Percentiles rank a stretch among this genome's conserved stretches.
These are phyloP conservation scores for Drosophila tristis DNA, from an alignment of 1,140 invertebrate species.

Conservation along the genomic window DNA sequence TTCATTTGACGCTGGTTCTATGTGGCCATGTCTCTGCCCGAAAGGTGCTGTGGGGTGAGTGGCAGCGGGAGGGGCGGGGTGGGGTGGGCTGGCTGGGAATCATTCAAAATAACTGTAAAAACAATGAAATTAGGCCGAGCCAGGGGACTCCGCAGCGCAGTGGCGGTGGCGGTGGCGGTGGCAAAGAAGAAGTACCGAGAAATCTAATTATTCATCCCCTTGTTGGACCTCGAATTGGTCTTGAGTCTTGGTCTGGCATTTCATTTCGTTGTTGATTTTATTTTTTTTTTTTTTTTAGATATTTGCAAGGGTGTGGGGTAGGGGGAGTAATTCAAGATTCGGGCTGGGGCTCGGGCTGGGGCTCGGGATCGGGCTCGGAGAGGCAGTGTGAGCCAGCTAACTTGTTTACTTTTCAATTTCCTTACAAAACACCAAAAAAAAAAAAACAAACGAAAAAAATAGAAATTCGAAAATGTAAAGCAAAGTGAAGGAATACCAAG, in stretches of 20 bases:
- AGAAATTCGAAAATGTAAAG: not conserved
- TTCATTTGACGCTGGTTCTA: conserved; percentile 44
- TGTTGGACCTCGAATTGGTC: conserved; percentile 47
- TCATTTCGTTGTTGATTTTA: conserved; percentile 22
- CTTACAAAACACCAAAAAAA: not conserved
- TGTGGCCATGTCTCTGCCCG: conserved; percentile 10
- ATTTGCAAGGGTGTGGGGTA: conserved; percentile 9
- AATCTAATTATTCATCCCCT: conserved; percentile 84
- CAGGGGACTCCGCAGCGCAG: conserved; percentile 6
- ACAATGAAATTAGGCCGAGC: conserved; percentile 80
- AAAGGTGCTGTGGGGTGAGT: conserved; percentile 14
- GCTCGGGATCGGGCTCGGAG: too few species aligned
- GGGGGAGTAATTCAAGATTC: conserved; percentile 16
- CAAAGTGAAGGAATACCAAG: not conserved
- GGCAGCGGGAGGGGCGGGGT: not conserved
- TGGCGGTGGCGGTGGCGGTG: too few species aligned
- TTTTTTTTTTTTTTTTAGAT: conserved; percentile 21
- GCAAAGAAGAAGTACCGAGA: conserved; percentile 54
- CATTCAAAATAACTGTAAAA: conserved; percentile 80
- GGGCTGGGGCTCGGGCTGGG: too few species aligned
- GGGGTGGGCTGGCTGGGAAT: conserved; percentile 37
- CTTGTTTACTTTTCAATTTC: conserved; percentile 62
- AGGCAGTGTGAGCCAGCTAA: conserved; percentile 16
- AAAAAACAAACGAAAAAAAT: not conserved
- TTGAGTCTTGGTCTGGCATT: conserved; percentile 26